Base-by-base conservation (phyloP, 1,140 invertebrate species). In the Dendrolimus punctatus region DNA sequence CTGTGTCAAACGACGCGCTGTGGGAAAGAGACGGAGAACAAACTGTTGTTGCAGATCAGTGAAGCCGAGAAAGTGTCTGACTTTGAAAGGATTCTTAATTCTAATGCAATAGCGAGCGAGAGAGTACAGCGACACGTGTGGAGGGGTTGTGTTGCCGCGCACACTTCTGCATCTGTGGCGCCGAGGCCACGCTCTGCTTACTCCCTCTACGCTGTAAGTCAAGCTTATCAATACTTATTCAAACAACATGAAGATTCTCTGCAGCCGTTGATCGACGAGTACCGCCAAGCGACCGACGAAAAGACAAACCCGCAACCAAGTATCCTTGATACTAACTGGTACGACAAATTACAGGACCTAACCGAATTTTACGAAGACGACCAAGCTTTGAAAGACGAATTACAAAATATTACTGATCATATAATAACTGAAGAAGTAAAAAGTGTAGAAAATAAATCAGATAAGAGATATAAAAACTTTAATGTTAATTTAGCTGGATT, bases 51-150 rank as follows among this genome's bases (percentile, higher is more conserved):
- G 68, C 80, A 86, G 78, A 88, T 88, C 75, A 81, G 81, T 58
- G 87, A 87, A 87, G 87, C 87, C 85, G 71, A 83, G 44, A 76
- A 85, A 87, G 84, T 87, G 77, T 70, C 79, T 10, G 87, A 88
- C 84, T 88, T 88, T 87, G 80, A 88, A 85, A 86, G 87, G 85
- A 88, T 88, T 87, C 87, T 88, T 76, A 79, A 79, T 75, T 80
- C 80, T 82, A 86, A 87, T 86, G 81, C 87, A 78, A 81, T 85
- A 85, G 80, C 82, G 73, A 74, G 71, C 64, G 73, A 73, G 66
- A 73, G 75, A 48, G 71, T 70, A 64, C 76, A 67, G 55, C 62
- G 73, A 36, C 74, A 77, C 65, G 81, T 79, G 73, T 83, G 80
- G 79, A 72, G 74, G 49, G 61, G 72, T 45, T 69, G 68, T 60